Percentiles rank a stretch among this genome's conserved stretches.
Conservation (phyloP, 1,140 invertebrate genomes). For the Neodiprion virginianus region DNA sequence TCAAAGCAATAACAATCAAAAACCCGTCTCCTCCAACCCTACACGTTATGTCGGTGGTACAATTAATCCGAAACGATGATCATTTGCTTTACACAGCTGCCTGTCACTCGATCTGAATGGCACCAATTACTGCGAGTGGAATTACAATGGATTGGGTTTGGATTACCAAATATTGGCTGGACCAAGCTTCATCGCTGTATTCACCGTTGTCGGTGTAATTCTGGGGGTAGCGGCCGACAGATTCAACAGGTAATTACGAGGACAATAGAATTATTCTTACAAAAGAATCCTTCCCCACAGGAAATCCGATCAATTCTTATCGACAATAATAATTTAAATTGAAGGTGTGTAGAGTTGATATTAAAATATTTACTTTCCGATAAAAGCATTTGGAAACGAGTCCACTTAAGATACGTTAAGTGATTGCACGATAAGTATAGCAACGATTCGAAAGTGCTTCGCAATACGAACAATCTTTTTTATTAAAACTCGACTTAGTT, state of each 20-base stretch:
- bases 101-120: constrained; percentile 71
- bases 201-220: constrained; percentile 84
- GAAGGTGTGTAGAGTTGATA: too few relatives aligned
- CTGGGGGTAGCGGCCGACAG: constrained; percentile 87
- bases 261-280: too few relatives aligned
- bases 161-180: constrained; percentile 93
- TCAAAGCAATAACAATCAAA: background rate
- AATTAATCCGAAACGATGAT: too few relatives aligned
- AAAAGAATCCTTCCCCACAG: too few relatives aligned
- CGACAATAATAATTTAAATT: too few relatives aligned
- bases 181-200: constrained; percentile 90
- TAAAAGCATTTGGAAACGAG: background rate
- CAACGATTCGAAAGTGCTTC: too few relatives aligned
- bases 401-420: constrained; percentile 4
- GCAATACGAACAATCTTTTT: too few relatives aligned
- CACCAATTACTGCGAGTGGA: constrained; percentile 84
- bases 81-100: constrained; percentile 64
- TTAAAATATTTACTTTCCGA: too few relatives aligned
- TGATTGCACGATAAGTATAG: background rate
- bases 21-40: background rate
- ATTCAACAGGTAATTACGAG: constrained; percentile 61
- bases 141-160: constrained; percentile 89
- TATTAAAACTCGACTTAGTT: too few relatives aligned
- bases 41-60: too few relatives aligned
- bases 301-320: too few relatives aligned